A percentile compares a stretch with the other conserved stretches of the same genome.
Evolutionary conservation across 2,113 vertebrate species (phyloP).

Genomic region (Nyctibius bracteatus): DNA sequence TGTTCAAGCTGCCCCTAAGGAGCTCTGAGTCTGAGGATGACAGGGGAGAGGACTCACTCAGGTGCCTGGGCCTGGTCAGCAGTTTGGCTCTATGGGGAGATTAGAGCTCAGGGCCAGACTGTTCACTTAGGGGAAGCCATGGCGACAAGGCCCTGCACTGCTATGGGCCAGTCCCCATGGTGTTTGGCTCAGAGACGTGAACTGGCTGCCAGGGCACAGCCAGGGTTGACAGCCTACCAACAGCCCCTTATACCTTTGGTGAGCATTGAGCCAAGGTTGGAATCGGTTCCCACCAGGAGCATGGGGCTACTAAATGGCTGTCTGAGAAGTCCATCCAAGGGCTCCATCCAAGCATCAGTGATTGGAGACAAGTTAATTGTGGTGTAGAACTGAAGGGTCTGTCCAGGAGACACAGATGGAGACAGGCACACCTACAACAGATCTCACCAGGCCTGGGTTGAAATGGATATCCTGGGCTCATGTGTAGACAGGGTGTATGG

Average conservation of each 20-base stretch:
- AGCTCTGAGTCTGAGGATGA: neutral
- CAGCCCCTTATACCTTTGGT: neutral
- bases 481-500: neutral
- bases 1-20: neutral
- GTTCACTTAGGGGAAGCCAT: neutral
- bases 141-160: neutral
- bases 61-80: fast-evolving
- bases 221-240: neutral
- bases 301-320: fast-evolving
- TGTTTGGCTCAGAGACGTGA: neutral
- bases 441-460: neutral
- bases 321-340: neutral
- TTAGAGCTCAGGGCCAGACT: neutral
- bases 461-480: neutral
- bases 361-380: neutral
- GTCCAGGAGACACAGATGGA: neutral
- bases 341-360: fast-evolving
- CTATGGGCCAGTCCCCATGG: fast-evolving
- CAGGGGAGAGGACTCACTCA: neutral
- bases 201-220: neutral
- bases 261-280: neutral
- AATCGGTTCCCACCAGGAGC: neutral
- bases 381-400: neutral
- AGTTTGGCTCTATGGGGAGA: neutral
- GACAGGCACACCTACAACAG: neutral